Evolutionary conservation across 1,140 invertebrate genomes (phyloP).

Genomic region (Augochlora pura): DNA sequence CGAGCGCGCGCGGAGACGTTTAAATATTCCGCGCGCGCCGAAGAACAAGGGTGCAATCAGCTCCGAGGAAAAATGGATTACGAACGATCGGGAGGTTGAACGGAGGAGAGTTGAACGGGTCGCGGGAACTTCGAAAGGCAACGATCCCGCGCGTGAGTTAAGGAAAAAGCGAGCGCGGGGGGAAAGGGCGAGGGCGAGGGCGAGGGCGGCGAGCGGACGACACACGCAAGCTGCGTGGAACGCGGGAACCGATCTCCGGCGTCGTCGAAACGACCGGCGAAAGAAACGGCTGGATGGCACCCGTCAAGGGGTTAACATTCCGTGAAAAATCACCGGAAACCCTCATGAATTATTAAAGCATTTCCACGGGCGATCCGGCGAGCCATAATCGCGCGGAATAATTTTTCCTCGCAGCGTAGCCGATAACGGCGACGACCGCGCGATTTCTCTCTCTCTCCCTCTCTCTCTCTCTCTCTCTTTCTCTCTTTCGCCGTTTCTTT

Average conservation of each 20-base stretch:
- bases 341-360: constrained; percentile 41
- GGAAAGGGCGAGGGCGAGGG: no score
- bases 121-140: no score
- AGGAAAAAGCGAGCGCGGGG: not conserved
- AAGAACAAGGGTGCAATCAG: no score
- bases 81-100: no score
- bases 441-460: not conserved
- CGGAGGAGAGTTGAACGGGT: no score
- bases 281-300: not conserved
- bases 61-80: no score
- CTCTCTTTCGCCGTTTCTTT: no score
- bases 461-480: no score
- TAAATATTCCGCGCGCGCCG: no score
- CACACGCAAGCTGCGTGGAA: not conserved
- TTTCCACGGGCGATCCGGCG: constrained; percentile 25
- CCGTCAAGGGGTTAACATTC: constrained; percentile 30
- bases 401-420: constrained; percentile 18
- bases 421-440: constrained; percentile 5
- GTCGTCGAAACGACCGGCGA: not conserved
- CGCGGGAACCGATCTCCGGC: not conserved
- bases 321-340: constrained; percentile 36
- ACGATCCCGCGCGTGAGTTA: not conserved
- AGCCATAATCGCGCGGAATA: constrained; percentile 37
- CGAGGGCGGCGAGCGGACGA: not conserved
- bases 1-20: no score